Base-by-base conservation (phyloP, 2,888 invertebrate genomes). In the Trachelus tabidus region DNA sequence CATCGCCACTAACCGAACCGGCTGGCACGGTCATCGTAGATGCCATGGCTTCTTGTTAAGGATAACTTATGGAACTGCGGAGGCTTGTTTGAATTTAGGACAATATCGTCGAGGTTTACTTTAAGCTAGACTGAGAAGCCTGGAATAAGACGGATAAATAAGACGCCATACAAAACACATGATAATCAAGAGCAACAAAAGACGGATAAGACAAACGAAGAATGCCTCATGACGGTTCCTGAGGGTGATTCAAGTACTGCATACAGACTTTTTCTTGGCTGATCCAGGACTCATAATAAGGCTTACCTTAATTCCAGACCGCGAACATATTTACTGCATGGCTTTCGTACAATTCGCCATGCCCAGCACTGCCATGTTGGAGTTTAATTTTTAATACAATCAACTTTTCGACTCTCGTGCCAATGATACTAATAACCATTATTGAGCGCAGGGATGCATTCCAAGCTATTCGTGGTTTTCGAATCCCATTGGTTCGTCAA, bases 21-120 rank as follows among this genome's bases (percentile, higher is more conserved):
- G 89, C 84, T n/a, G 90, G 85, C 78, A 89, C 89, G 79, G 89
- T 86, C 78, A 90, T 86, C 79, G 90, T 89, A 75, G 90, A 88
- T 75, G 90, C 40, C 40, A 40, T 40, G 40, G 23, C 40, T 40
- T 40, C 23, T 40, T 40, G 23, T 40, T 40, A 23, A 40, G 40
- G 40, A 40, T 40, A 40, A 40, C 40, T 40, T 40, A 40, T 40
- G 23, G 40, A 40, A 40, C 40, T 40, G 40, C 23, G 40, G 33
- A 71, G 33, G 30, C 33, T 79, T 81, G 78, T 78, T 79, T 81
- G 77, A 78, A 71, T 78, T 34, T 12, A 73, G 12, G 78, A 73
- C 35, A 76, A 73, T 82, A 33, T 73, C 34, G 34, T 4, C 0
- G n/a, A 75, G 56, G 69, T 34, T 71, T 33, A 71, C 31, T 30